phyloP scores from a whole-genome alignment of 1,140 invertebrate genomes.

The Scaptomyza montana region DNA sequence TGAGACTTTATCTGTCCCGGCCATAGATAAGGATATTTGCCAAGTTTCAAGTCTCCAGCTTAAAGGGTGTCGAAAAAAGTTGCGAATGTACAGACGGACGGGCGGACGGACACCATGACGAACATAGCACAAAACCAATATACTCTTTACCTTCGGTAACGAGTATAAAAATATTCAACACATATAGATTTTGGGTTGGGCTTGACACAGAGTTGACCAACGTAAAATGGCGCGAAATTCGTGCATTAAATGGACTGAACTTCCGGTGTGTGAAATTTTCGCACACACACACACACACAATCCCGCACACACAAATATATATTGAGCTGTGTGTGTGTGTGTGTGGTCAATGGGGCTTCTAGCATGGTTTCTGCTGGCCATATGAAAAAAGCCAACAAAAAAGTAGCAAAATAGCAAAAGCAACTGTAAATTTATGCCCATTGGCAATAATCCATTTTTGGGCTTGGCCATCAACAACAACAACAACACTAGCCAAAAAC shows the following conservation, averaged over 20 bases:
- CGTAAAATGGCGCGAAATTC: conserved; percentile 76
- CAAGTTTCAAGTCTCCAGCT: no score
- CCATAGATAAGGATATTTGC: no score
- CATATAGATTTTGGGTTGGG: conserved; percentile 1
- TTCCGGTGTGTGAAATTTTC: conserved; percentile 74
- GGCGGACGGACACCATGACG: no score
- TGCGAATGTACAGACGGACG: no score
- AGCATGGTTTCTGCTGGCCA: conserved; percentile 34
- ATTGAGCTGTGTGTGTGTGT: no score
- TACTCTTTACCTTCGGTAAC: no score
- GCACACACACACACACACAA: conserved; percentile 8
- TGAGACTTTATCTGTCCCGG: no score
- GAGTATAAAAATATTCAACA: background rate
- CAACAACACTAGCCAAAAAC: conserved; percentile 48
- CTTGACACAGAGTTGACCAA: conserved; percentile 53
- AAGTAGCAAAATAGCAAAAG: conserved; percentile 33
- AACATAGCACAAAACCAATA: no score
- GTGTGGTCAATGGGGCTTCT: conserved; percentile 7
- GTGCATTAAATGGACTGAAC: conserved; percentile 81
- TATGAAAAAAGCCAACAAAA: conserved; percentile 30
- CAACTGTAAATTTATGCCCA: conserved; percentile 75
- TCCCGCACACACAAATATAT: no score
- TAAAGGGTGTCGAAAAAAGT: no score
- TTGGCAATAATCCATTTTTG: conserved; percentile 83
- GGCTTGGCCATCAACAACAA: conserved; percentile 46